Base-by-base conservation (phyloP, 1,140 invertebrate genomes). In the Rhagoletis zephyria region DNA sequence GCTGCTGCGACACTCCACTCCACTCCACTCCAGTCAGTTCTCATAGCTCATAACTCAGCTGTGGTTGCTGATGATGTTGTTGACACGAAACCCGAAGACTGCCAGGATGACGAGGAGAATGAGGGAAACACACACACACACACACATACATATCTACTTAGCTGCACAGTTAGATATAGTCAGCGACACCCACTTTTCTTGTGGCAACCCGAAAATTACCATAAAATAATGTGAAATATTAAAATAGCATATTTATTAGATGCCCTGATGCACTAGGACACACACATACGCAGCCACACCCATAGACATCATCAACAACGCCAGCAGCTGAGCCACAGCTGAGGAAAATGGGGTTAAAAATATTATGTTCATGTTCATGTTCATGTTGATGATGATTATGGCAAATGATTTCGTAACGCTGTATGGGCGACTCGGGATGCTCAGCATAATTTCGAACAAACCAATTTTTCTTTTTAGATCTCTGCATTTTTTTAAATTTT, bases 151-250 rank as follows among this genome's bases (percentile, higher is more conserved):
- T 48, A 42, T 45, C 0, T 16, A 4, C 14, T 12, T 16, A 9
- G 2, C 12, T 51, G 42, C n/a, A n/a, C 48, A 16, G 2, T 4
- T 14, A 14, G 61, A 19, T 81, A 42, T 9, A 16, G 56, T n/a
- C 9, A 56, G 74, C 9, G 56, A 56, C 48, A 74, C 70, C 45
- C 70, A 74, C 16, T 81, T 51, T 30, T 30, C 30, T n/a, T 56
- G 74, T 4, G 51, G 48, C 45, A 51, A 81, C 74, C 48, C 74
- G 7, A 59, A 81, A 81, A 81, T 81, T 81, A 81, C 74, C 74
- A 81, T 81, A 81, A 81, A 81, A 81, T 81, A 81, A 81, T 81
- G 74, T 81, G 74, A 81, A 81, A 81, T 81, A 81, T 81, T 81
- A 81, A 81, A 81, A 81, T 81, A 81, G 48, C 74, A 81, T 30